Conservation (phyloP, 2,888 invertebrate species). For the Netelia virgata region DNA sequence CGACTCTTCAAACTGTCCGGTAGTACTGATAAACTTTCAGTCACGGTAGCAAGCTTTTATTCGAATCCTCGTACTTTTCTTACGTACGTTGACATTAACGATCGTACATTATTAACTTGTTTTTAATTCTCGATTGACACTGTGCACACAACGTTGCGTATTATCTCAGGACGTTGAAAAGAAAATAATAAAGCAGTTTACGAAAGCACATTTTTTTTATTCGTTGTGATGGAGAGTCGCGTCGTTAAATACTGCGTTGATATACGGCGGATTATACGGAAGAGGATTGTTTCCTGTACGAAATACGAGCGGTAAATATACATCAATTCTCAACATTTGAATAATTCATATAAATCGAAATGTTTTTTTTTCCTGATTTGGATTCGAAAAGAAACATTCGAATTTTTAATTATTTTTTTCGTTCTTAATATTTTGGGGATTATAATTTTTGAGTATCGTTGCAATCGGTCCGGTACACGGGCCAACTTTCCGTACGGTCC, state of each 20-base stretch:
- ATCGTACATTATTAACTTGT: neutral
- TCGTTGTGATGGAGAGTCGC: neutral
- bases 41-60: slow-evolving; percentile 32
- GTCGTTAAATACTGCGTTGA: neutral
- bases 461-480: too few species aligned
- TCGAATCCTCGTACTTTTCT: neutral
- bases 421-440: too few species aligned
- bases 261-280: neutral
- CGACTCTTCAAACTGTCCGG: neutral
- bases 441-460: too few species aligned
- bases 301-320: too few species aligned
- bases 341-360: too few species aligned
- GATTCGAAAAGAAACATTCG: too few species aligned
- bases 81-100: neutral
- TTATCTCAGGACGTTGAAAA: neutral
- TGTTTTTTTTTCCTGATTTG: too few species aligned
- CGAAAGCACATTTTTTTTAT: neutral
- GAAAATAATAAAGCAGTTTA: neutral
- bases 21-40: slow-evolving; percentile 21
- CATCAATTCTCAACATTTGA: too few species aligned
- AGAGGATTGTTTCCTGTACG: too few species aligned
- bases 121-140: slow-evolving; percentile 11
- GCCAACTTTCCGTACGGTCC: too few species aligned
- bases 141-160: neutral
- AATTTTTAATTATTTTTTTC: too few species aligned